Evolutionary conservation across 2,888 invertebrate genomes (phyloP).

Genomic region (Lasius platythorax): DNA sequence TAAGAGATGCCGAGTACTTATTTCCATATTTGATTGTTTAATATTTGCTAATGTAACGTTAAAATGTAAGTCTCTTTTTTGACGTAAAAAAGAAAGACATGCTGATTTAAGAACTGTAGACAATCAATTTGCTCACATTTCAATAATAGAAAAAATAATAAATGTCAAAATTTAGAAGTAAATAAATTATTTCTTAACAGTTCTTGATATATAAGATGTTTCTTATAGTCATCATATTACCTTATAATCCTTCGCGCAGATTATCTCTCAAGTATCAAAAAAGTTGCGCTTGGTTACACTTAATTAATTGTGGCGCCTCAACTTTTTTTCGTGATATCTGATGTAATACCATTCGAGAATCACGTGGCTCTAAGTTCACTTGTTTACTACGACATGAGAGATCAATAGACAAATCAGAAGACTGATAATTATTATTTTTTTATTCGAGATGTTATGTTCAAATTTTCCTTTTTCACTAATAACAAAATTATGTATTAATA

Average conservation of each 20-base stretch:
- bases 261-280: conserved; percentile 20
- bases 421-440: conserved; percentile 55
- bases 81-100: neutral
- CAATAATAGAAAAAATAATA: conserved; percentile 10
- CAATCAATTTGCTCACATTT: neutral
- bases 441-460: neutral
- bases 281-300: conserved; percentile 2
- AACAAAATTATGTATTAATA: neutral
- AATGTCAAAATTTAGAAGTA: neutral
- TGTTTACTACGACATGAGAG: conserved; percentile 13
- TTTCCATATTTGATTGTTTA: neutral
- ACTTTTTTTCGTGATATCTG: conserved; percentile 21
- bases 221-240: neutral
- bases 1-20: neutral
- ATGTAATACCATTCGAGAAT: conserved; percentile 52
- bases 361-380: conserved; percentile 47
- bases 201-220: neutral
- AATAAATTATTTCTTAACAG: neutral
- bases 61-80: neutral
- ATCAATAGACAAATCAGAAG: conserved; percentile 32
- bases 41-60: neutral
- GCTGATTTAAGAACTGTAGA: neutral
- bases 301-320: neutral
- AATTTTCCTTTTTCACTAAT: neutral
- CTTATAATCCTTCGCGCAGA: neutral